Evolutionary conservation across 1,140 invertebrate genomes (phyloP).

Genomic region (Geopemphigus sp.): DNA sequence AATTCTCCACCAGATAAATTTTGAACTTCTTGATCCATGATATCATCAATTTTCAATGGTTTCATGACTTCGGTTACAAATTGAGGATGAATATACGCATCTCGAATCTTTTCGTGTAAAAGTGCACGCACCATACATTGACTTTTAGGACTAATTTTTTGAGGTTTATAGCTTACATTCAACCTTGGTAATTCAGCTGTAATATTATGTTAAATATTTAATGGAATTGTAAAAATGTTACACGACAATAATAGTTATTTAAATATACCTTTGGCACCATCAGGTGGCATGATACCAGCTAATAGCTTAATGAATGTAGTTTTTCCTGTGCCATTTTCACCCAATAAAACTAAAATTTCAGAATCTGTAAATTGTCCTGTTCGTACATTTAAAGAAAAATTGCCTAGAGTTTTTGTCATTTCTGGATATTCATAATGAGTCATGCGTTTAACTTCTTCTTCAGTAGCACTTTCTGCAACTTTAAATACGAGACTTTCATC

Average conservation of each 20-base stretch:
- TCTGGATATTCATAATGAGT: slow-evolving; percentile 93
- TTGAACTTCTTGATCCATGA: slow-evolving; percentile 98
- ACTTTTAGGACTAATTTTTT: slow-evolving; percentile 98
- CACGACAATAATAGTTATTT: too few relatives aligned
- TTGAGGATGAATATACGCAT: slow-evolving; percentile 95
- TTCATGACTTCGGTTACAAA: slow-evolving; percentile 99
- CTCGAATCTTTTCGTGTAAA: slow-evolving; percentile 93
- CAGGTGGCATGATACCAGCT: slow-evolving; percentile 90
- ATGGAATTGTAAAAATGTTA: not conserved
- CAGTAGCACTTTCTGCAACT: slow-evolving; percentile 94
- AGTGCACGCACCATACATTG: slow-evolving; percentile 84
- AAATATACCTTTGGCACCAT: slow-evolving; percentile 66
- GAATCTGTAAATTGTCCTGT: slow-evolving; percentile 98
- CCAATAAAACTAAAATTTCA: slow-evolving; percentile 96
- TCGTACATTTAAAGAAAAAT: slow-evolving; percentile 78
- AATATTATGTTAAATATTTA: slow-evolving; percentile 47
- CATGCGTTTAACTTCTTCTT: slow-evolving; percentile 96
- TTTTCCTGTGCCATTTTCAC: slow-evolving; percentile 99
- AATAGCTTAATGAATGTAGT: slow-evolving; percentile 99
- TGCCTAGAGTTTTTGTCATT: slow-evolving; percentile 81
- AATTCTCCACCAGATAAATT: slow-evolving; percentile 99
- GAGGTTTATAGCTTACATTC: slow-evolving; percentile 99
- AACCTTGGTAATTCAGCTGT: slow-evolving; percentile 80
- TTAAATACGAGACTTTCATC: slow-evolving; percentile 96
- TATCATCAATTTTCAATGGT: slow-evolving; percentile 94